phyloP scores from a whole-genome alignment of 2,113 vertebrate genomes.

The Rhagologus leucostigma region DNA sequence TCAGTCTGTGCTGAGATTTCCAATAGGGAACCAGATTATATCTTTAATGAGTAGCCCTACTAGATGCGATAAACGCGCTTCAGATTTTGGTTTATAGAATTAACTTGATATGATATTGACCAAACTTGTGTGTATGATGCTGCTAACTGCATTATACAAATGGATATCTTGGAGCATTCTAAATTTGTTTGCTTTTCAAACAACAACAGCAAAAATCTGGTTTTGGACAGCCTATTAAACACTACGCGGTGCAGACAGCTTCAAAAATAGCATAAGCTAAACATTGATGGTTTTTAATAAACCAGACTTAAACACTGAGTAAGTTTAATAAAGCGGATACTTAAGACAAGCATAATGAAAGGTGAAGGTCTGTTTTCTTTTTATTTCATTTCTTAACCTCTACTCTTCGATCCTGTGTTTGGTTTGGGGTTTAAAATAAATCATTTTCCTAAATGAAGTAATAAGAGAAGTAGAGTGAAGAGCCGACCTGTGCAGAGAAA shows the following conservation, averaged over 20 bases:
- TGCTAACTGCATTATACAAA: neutral
- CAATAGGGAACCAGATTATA: neutral
- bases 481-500: constrained; percentile 10
- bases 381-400: constrained; percentile 55
- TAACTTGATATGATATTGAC: neutral
- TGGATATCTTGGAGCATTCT: neutral
- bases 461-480: constrained; percentile 40
- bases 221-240: neutral
- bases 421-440: constrained; percentile 58
- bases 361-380: constrained; percentile 60
- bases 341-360: constrained; percentile 50
- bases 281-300: constrained; percentile 56
- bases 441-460: constrained; percentile 59
- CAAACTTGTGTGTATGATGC: neutral
- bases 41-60: neutral
- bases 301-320: constrained; percentile 38
- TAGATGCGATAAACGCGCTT: neutral
- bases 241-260: neutral
- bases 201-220: neutral
- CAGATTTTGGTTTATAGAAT: neutral
- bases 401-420: constrained; percentile 27
- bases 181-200: neutral
- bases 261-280: constrained; percentile 46
- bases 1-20: neutral
- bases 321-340: constrained; percentile 40